Evolutionary conservation across 2,113 vertebrate species (phyloP).

Genomic region (Phoxinus phoxinus): DNA sequence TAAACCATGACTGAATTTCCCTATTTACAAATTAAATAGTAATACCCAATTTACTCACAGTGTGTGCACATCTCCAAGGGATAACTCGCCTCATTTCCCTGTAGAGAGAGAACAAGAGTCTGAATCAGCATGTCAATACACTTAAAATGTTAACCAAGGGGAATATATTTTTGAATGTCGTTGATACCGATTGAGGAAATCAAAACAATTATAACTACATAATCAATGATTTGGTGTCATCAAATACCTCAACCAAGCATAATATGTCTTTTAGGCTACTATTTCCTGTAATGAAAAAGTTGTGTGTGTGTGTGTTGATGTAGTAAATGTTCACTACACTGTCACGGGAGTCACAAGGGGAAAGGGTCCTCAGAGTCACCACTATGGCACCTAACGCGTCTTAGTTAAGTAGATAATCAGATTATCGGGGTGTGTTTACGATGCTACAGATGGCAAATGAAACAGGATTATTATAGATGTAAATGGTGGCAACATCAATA

Average conservation of each 20-base stretch:
- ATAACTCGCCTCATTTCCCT: slow-evolving; percentile 98
- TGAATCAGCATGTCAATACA: slow-evolving; percentile 26
- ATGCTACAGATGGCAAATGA: neutral
- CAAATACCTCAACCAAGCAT: neutral
- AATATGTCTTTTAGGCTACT: neutral
- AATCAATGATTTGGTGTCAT: neutral
- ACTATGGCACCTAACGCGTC: neutral
- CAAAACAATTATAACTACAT: neutral
- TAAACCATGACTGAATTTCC: neutral
- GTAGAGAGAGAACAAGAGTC: slow-evolving; percentile 57
- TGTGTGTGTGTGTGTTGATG: neutral
- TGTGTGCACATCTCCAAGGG: slow-evolving; percentile 98
- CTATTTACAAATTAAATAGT: neutral
- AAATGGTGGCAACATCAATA: neutral
- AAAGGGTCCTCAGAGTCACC: slow-evolving; percentile 25
- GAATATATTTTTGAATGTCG: too few relatives aligned
- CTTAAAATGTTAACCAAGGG: neutral
- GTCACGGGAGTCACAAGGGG: neutral
- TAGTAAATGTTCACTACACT: neutral
- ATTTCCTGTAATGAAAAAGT: neutral
- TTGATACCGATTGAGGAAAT: neutral
- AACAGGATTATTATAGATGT: neutral
- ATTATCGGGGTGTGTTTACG: neutral
- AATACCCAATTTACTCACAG: slow-evolving; percentile 83
- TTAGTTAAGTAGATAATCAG: slow-evolving; percentile 45